Evolutionary conservation across 2,797 vertebrate genomes (phyloP).

Genomic region (Sternotherus odoratus): DNA sequence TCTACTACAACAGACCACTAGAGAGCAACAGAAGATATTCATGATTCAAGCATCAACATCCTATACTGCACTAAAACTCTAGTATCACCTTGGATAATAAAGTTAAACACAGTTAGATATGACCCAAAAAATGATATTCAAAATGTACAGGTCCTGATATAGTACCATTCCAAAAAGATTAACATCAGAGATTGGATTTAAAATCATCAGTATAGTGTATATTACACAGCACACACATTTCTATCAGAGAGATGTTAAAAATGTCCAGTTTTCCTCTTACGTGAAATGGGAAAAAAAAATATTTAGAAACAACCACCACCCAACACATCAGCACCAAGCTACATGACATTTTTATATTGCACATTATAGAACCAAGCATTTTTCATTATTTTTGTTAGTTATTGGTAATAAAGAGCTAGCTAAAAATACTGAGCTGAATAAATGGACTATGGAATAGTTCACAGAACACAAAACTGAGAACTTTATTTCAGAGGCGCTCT

Average conservation of each 20-base stretch:
- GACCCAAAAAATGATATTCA: neutral
- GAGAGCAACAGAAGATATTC: neutral
- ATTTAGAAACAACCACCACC: neutral
- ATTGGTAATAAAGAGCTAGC: conserved; percentile 62
- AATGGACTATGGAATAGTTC: conserved; percentile 69
- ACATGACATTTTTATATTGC: neutral
- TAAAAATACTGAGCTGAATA: conserved; percentile 67
- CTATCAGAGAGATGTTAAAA: neutral
- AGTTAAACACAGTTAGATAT: neutral
- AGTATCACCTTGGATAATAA: neutral
- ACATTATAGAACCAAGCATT: conserved; percentile 32
- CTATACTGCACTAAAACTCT: neutral
- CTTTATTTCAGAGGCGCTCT: conserved; percentile 65
- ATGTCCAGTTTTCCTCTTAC: neutral
- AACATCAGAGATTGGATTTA: neutral
- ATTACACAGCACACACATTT: neutral
- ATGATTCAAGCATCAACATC: neutral
- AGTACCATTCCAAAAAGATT: neutral
- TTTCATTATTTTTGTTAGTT: conserved; percentile 65
- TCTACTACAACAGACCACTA: neutral
- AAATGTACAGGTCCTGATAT: neutral
- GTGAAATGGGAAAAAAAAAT: neutral
- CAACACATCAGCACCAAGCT: neutral
- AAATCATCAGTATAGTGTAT: neutral
- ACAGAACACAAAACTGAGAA: conserved; percentile 50